Conservation (phyloP, 2,888 invertebrate species). For the Sycophila texana region DNA sequence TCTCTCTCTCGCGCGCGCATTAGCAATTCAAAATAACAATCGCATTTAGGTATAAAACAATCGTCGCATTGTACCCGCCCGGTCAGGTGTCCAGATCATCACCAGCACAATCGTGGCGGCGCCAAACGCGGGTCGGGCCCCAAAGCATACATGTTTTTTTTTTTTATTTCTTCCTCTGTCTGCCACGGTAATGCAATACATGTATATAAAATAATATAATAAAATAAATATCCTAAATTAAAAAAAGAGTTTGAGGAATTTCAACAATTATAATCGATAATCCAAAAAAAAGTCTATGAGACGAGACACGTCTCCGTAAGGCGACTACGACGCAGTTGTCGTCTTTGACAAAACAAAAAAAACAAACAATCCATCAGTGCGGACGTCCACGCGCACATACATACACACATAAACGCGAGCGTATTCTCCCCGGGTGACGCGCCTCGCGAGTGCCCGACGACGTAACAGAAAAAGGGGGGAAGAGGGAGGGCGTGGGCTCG, state of each 20-base stretch:
- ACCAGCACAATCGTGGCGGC: slow-evolving; percentile 32
- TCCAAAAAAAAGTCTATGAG: slow-evolving; percentile 60
- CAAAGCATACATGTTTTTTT: no score
- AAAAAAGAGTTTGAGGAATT: slow-evolving; percentile 59
- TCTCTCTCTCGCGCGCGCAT: slow-evolving; percentile 4
- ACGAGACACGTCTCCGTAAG: slow-evolving; percentile 57
- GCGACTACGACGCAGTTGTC: slow-evolving; percentile 50
- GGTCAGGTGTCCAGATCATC: slow-evolving; percentile 10
- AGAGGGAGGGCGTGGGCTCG: background rate
- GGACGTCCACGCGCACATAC: slow-evolving; percentile 13
- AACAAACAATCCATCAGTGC: background rate
- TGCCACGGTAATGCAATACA: slow-evolving; percentile 48
- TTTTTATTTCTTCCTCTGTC: slow-evolving; percentile 2
- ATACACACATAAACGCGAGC: background rate
- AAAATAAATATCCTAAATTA: slow-evolving; percentile 69
- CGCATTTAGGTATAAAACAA: slow-evolving; percentile 55
- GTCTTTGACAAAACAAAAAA: background rate
- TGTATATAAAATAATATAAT: slow-evolving; percentile 63
- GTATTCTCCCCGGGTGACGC: background rate
- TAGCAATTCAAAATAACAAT: slow-evolving; percentile 51
- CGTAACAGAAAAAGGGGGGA: background rate
- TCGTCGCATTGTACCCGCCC: slow-evolving; percentile 30
- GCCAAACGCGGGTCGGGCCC: no score
- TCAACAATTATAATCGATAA: slow-evolving; percentile 52
- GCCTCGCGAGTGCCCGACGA: background rate